Evolutionary conservation across 2,888 invertebrate genomes (phyloP).

Genomic region (Dinocampus coccinellae): DNA sequence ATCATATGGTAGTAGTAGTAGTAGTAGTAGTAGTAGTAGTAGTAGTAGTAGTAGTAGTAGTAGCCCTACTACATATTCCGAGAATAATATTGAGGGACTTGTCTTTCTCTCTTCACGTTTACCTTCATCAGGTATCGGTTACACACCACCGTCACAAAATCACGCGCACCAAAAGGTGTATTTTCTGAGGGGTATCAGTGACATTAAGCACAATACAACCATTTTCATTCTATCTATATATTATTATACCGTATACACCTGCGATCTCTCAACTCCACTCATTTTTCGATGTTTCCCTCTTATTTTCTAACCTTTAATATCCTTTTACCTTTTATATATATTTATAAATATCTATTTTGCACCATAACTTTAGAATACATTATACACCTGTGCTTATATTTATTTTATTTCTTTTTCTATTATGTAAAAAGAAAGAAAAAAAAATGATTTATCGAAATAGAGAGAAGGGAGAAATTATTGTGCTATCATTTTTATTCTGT

Average conservation of each 20-base stretch:
- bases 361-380: background rate
- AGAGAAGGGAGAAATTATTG: background rate
- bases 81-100: background rate
- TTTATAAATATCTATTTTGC: background rate
- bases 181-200: constrained; percentile 56
- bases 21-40: background rate
- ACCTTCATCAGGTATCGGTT: constrained; percentile 52
- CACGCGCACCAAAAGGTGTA: constrained; percentile 47
- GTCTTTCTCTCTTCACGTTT: background rate
- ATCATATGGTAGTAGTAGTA: background rate
- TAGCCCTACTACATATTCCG: background rate
- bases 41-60: background rate
- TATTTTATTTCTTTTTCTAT: background rate
- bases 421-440: too few relatives aligned
- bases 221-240: constrained; percentile 39
- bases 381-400: constrained; percentile 13
- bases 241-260: constrained; percentile 45
- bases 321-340: constrained; percentile 15
- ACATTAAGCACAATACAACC: constrained; percentile 53
- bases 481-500: too few relatives aligned
- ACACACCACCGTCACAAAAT: constrained; percentile 52
- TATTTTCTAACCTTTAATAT: too few relatives aligned
- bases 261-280: constrained; percentile 43
- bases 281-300: too few relatives aligned
- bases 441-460: background rate